A percentile compares a stretch with the other conserved stretches of the same genome.
phyloP scores from a whole-genome alignment of 2,113 vertebrate species.

The Ammospiza nelsoni region DNA sequence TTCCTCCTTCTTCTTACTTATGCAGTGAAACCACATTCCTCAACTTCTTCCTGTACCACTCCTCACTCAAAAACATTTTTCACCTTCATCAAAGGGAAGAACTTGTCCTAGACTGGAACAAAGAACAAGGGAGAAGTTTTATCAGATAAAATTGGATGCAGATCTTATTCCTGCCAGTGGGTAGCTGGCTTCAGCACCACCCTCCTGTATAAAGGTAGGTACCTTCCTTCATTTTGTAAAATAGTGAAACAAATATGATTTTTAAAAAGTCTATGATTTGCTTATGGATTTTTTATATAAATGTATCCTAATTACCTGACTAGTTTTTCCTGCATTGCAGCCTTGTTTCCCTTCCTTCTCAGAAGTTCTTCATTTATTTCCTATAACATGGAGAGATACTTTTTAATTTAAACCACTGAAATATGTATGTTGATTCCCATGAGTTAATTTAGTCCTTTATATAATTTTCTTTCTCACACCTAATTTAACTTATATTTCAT shows the following conservation, averaged over 20 bases:
- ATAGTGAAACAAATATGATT: neutral
- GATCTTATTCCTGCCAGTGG: neutral
- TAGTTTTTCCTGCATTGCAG: neutral
- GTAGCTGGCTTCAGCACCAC: neutral
- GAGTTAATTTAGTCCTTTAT: neutral
- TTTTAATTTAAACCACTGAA: neutral
- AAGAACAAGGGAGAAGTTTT: neutral
- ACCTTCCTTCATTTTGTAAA: neutral
- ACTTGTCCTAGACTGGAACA: neutral
- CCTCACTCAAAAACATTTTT: neutral
- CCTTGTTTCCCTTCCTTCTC: neutral
- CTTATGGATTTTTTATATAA: neutral
- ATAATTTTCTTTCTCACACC: neutral
- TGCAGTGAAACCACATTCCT: neutral
- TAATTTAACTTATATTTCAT: neutral
- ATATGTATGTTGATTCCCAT: neutral
- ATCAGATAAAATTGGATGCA: neutral
- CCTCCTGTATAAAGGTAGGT: neutral
- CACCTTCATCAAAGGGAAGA: neutral
- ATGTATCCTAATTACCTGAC: neutral
- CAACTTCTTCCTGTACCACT: neutral
- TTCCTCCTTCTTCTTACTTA: neutral
- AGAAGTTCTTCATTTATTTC: neutral
- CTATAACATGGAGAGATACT: neutral
- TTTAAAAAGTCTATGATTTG: fast-evolving